Evolutionary conservation across 2,888 invertebrate species (phyloP).

Genomic region (Agriopis leucophaearia): DNA sequence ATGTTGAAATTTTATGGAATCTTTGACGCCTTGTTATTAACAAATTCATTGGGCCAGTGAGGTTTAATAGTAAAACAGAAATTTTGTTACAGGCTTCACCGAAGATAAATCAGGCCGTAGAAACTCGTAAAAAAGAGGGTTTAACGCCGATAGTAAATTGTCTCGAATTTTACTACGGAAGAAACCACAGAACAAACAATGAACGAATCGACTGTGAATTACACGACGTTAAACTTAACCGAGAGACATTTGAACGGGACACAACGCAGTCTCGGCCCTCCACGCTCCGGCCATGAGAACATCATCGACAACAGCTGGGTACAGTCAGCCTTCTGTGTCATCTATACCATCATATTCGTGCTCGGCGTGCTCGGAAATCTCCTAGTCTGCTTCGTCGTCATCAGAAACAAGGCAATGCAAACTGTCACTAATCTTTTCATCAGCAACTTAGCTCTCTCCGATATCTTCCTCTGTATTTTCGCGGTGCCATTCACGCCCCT

Average conservation of each 20-base stretch:
- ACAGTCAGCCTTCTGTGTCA: constrained; percentile 90
- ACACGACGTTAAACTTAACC: constrained; percentile 50
- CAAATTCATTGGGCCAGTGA: constrained; percentile 49
- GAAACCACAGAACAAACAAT: constrained; percentile 61
- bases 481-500: constrained; percentile 99
- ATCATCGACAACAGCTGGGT: constrained; percentile 89
- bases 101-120: constrained; percentile 62
- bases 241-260: constrained; percentile 49
- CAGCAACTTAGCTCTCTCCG: constrained; percentile 97
- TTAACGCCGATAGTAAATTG: constrained; percentile 63
- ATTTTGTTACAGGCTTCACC: constrained; percentile 77
- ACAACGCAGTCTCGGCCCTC: constrained; percentile 48
- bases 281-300: constrained; percentile 69
- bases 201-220: constrained; percentile 69
- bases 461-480: constrained; percentile 96
- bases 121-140: constrained; percentile 69
- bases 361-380: constrained; percentile 96
- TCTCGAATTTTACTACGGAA: constrained; percentile 59
- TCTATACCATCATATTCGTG: constrained; percentile 95
- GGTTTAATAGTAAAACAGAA: constrained; percentile 61
- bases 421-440: constrained; percentile 99
- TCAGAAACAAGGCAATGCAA: constrained; percentile 97
- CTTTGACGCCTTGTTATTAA: constrained; percentile 26
- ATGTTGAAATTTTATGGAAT: constrained; percentile 16
- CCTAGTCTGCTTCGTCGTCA: constrained; percentile 97